Percentiles rank a stretch among this genome's conserved stretches.
Conservation (phyloP, 2,888 invertebrate genomes). For the Allolobophora icterica region DNA sequence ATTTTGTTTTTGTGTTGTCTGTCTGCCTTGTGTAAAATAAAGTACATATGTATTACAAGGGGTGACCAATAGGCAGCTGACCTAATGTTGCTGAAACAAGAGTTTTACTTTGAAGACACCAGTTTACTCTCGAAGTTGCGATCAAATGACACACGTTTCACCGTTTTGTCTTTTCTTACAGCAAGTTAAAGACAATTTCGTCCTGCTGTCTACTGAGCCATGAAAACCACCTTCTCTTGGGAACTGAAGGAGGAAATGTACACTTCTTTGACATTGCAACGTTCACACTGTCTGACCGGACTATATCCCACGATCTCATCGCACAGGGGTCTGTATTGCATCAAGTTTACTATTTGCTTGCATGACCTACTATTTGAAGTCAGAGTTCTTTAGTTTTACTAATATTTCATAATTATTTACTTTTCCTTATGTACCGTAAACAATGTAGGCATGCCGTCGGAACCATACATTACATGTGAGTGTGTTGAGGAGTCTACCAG, state of each 20-base stretch:
- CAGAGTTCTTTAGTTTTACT: background rate
- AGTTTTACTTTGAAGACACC: background rate
- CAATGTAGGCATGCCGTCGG: too few species aligned
- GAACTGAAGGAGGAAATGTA: slow-evolving; percentile 94
- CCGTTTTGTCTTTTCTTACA: slow-evolving; percentile 18
- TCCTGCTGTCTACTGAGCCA: slow-evolving; percentile 81
- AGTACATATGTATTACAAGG: too few species aligned
- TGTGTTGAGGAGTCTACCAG: too few species aligned
- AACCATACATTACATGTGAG: too few species aligned
- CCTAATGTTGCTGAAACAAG: background rate
- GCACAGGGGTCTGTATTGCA: slow-evolving; percentile 83
- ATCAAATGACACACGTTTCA: too few species aligned
- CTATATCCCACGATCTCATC: slow-evolving; percentile 93
- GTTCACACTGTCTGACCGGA: slow-evolving; percentile 82
- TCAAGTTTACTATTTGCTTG: background rate
- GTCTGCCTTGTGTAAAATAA: too few species aligned
- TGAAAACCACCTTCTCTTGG: slow-evolving; percentile 82
- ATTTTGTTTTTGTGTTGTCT: too few species aligned
- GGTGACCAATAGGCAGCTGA: background rate
- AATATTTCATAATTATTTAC: background rate
- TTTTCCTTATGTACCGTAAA: too few species aligned
- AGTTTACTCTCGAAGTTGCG: background rate
- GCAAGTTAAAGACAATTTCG: slow-evolving; percentile 83
- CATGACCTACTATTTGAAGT: background rate
- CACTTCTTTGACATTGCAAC: slow-evolving; percentile 80